Evolutionary conservation across 2,113 vertebrate genomes (phyloP).

Genomic region (Ellobius talpinus): DNA sequence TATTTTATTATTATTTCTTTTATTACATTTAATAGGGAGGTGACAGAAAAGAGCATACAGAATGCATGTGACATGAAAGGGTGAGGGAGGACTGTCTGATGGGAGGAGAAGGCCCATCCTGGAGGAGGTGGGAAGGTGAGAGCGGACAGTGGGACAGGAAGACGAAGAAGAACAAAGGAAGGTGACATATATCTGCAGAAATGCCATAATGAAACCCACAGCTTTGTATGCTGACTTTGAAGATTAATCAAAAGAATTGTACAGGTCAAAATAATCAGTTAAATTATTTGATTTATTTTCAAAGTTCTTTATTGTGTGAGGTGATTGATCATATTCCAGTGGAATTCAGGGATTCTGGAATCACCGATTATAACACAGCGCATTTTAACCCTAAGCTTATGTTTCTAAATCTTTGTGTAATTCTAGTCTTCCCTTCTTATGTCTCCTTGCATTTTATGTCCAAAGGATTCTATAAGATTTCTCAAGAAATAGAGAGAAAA

Average conservation of each 20-base stretch:
- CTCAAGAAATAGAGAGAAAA: neutral
- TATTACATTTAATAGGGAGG: neutral
- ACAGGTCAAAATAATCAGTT: too few species aligned
- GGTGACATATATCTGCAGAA: neutral
- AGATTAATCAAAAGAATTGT: neutral
- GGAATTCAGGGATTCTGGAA: slow-evolving; percentile 32
- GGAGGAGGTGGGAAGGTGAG: neutral
- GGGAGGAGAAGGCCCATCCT: neutral
- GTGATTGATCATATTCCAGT: neutral
- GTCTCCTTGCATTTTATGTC: neutral
- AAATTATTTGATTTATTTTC: neutral
- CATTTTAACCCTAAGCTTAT: neutral
- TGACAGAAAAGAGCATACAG: neutral
- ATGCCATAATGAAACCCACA: neutral
- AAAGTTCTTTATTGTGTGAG: neutral
- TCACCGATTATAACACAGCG: neutral
- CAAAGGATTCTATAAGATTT: slow-evolving; percentile 22
- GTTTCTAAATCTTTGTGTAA: neutral
- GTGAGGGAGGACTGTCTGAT: neutral
- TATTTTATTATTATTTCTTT: neutral
- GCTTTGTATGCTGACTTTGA: neutral
- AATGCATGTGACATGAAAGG: neutral
- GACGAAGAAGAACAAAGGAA: neutral
- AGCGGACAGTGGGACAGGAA: neutral
- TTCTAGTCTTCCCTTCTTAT: slow-evolving; percentile 11